Conservation (phyloP, 2,888 invertebrate species). For the Pristionchus exspectatus region DNA sequence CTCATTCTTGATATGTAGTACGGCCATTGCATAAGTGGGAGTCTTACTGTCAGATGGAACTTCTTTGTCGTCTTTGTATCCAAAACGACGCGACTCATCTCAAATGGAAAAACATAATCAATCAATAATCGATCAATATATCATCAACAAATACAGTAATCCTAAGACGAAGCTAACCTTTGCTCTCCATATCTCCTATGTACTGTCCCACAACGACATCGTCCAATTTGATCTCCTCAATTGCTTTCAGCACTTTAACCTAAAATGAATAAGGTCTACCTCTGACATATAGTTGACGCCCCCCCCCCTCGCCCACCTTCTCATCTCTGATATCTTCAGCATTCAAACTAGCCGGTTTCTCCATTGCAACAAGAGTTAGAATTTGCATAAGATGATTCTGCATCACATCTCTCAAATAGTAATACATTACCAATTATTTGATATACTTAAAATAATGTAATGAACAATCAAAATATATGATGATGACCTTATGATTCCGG, state of each 20-base stretch:
- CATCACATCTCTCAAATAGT: constrained; percentile 91
- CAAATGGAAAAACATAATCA: background rate
- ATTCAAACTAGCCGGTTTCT: constrained; percentile 93
- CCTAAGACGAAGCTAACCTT: constrained; percentile 60
- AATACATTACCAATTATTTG: background rate
- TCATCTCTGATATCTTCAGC: constrained; percentile 98
- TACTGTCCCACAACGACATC: constrained; percentile 97
- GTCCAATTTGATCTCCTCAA: constrained; percentile 86
- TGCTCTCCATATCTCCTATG: constrained; percentile 86
- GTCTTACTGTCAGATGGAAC: constrained; percentile 91
- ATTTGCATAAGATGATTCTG: constrained; percentile 99
- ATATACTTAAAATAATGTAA: too few species aligned
- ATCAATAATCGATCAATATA: too few species aligned
- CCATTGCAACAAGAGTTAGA: constrained; percentile 97
- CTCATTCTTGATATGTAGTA: constrained; percentile 93
- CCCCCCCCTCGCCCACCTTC: constrained; percentile 82
- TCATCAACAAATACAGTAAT: too few species aligned
- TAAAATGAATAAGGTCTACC: constrained; percentile 73
- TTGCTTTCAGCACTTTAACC: constrained; percentile 93
- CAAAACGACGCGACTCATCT: constrained; percentile 77
- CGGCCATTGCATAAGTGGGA: constrained; percentile 94
- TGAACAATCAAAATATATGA: background rate
- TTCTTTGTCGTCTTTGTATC: constrained; percentile 95
- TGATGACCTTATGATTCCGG: constrained; percentile 89
- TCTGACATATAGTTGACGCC: too few species aligned